phyloP scores from a whole-genome alignment of 2,888 invertebrate species.

The Lottia scabra region DNA sequence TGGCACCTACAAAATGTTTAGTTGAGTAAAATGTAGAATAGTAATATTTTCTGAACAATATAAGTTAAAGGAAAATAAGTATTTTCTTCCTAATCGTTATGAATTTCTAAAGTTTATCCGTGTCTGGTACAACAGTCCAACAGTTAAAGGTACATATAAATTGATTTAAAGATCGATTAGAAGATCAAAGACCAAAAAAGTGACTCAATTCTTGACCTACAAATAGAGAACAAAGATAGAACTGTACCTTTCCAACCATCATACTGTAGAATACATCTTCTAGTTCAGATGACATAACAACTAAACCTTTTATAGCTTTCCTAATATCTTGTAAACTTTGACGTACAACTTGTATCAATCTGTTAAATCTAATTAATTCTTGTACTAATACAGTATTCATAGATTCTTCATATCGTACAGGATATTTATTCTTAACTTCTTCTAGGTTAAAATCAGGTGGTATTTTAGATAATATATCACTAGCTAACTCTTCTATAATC shows the following conservation, averaged over 20 bases:
- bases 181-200: too few relatives aligned
- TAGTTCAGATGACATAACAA: conserved; percentile 67
- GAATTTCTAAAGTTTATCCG: too few relatives aligned
- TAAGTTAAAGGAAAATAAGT: too few relatives aligned
- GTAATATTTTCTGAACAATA: too few relatives aligned
- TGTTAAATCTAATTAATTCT: conserved; percentile 67
- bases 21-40: too few relatives aligned
- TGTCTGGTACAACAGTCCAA: too few relatives aligned
- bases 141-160: too few relatives aligned
- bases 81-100: too few relatives aligned
- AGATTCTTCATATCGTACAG: conserved; percentile 67
- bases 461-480: conserved; percentile 65
- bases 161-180: too few relatives aligned
- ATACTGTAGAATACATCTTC: conserved; percentile 69
- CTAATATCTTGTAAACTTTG: conserved; percentile 63
- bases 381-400: conserved; percentile 69
- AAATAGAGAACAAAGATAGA: too few relatives aligned
- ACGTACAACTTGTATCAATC: conserved; percentile 62
- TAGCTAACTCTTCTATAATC: conserved; percentile 65
- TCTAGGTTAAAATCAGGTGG: conserved; percentile 67
- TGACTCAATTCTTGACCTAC: too few relatives aligned
- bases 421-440: conserved; percentile 65
- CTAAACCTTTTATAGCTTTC: conserved; percentile 67
- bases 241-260: conserved; percentile 67
- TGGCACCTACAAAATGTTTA: conserved; percentile 54